Percentiles rank a stretch among this genome's conserved stretches.
phyloP scores from a whole-genome alignment of 1,140 invertebrate species.

The Drosophila chauvacae region DNA sequence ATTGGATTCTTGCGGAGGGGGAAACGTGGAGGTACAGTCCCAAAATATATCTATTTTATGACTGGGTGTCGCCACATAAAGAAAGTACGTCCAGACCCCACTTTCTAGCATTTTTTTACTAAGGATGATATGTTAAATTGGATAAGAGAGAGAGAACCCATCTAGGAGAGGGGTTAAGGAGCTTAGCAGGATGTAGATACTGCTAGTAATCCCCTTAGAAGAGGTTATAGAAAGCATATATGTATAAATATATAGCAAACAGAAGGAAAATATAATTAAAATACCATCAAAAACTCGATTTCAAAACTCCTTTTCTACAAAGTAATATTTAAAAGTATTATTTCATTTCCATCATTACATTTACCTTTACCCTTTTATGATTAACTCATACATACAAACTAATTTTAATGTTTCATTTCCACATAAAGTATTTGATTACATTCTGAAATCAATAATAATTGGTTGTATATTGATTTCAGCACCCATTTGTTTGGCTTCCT shows the following conservation, averaged over 20 bases:
- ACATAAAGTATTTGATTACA: conserved; percentile 11
- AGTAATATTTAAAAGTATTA: not conserved
- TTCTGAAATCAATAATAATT: conserved; percentile 32
- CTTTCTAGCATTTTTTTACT: conserved; percentile 10
- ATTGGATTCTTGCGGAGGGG: conserved; percentile 3
- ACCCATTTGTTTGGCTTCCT: conserved; percentile 33
- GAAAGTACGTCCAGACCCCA: conserved; percentile 23
- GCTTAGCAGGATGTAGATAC: not conserved
- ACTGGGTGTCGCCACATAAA: conserved; percentile 40
- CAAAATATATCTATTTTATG: conserved; percentile 45
- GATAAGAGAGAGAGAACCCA: not conserved
- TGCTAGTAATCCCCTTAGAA: not conserved
- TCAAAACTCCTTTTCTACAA: no score
- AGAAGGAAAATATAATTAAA: not conserved
- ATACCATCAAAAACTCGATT: not conserved
- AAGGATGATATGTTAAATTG: conserved; percentile 1
- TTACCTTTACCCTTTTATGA: not conserved
- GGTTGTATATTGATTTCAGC: conserved; percentile 30
- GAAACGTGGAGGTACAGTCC: conserved; percentile 10
- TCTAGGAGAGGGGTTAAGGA: not conserved
- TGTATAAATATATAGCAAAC: not conserved
- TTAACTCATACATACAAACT: no score
- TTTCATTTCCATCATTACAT: not conserved
- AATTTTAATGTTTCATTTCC: not conserved
- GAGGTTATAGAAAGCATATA: not conserved